Evolutionary conservation across 1,140 invertebrate species (phyloP).

Genomic region (Trichomalopsis sarcophagae): DNA sequence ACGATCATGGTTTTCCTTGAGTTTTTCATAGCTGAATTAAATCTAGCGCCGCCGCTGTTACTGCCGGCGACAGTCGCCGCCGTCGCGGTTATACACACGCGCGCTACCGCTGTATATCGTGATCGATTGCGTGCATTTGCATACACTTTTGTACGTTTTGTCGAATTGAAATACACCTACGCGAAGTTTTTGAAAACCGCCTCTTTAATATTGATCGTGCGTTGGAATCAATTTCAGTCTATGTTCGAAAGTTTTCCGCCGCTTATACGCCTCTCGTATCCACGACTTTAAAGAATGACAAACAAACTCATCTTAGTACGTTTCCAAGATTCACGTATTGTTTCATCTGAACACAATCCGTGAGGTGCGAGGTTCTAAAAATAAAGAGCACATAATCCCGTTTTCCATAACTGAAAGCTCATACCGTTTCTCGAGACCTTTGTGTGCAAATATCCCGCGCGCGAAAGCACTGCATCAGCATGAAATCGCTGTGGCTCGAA

Average conservation of each 20-base stretch:
- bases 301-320: background rate
- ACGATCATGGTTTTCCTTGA: conserved; percentile 11
- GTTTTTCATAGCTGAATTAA: conserved; percentile 10
- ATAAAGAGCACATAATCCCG: background rate
- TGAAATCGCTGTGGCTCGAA: background rate
- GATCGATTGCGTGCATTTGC: background rate
- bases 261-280: too few relatives aligned
- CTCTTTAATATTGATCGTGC: background rate
- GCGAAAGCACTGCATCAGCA: background rate
- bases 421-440: background rate
- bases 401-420: background rate
- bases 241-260: too few relatives aligned
- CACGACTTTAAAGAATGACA: background rate
- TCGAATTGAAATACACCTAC: too few relatives aligned
- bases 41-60: background rate
- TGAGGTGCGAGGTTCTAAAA: background rate
- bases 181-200: too few relatives aligned
- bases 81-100: too few relatives aligned
- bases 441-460: conserved; percentile 8
- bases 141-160: background rate
- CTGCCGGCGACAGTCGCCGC: background rate
- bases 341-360: background rate
- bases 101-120: background rate
- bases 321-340: background rate
- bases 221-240: too few relatives aligned